Percentiles rank a stretch among this genome's conserved stretches.
Conservation (phyloP, 2,797 vertebrate genomes). For the Eospalax fontanierii region DNA sequence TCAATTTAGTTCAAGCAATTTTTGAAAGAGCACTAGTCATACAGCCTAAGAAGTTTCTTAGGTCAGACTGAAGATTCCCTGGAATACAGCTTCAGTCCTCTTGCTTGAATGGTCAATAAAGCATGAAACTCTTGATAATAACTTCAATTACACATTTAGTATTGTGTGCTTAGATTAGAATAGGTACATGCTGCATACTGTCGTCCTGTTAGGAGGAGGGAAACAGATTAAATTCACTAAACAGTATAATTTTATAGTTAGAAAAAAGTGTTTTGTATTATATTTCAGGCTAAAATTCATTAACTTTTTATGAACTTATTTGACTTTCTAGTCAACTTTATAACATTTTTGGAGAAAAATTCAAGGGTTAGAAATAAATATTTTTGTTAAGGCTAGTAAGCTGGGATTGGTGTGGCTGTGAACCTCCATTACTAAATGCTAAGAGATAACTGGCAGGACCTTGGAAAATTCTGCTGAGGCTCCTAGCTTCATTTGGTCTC, state of each 20-base stretch:
- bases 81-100: conserved; percentile 50
- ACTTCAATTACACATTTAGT: conserved; percentile 32
- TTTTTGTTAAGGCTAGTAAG: neutral
- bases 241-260: neutral
- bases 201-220: neutral
- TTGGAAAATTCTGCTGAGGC: neutral
- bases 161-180: conserved; percentile 48
- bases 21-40: conserved; percentile 60
- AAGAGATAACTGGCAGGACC: neutral
- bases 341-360: conserved; percentile 40
- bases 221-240: conserved; percentile 29
- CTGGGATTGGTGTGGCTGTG: neutral
- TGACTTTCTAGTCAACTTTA: conserved; percentile 4
- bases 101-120: conserved; percentile 41
- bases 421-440: conserved; percentile 6
- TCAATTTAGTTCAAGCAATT: conserved; percentile 68
- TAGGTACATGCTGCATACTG: neutral
- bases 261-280: neutral
- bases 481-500: neutral
- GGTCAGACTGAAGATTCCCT: conserved; percentile 70
- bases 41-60: conserved; percentile 38
- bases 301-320: neutral
- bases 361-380: conserved; percentile 31
- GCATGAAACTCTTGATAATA: conserved; percentile 59
- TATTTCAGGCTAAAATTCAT: conserved; percentile 10